These are phyloP conservation scores for Lipotes vexillifer DNA, from an alignment of 2,113 vertebrate genomes.

Conservation along the genomic window DNA sequence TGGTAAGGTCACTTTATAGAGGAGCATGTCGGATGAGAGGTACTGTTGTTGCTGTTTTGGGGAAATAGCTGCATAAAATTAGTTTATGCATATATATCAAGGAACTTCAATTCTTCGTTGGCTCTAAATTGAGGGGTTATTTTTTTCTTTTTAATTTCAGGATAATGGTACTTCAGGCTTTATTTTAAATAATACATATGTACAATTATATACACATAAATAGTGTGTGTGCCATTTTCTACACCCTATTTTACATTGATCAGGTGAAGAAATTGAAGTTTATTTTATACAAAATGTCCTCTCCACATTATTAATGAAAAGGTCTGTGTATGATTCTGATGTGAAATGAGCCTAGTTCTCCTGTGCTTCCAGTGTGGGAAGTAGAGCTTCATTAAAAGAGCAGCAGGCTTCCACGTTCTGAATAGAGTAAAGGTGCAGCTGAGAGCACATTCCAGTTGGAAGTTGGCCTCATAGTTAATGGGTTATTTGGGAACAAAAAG, in stretches of 20 bases:
- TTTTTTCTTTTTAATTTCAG: not conserved
- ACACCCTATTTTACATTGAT: not conserved
- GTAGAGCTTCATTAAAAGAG: not conserved
- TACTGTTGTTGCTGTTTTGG: not conserved
- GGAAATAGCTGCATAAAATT: not conserved
- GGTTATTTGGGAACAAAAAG: not conserved
- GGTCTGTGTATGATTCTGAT: not conserved
- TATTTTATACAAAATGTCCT: not conserved
- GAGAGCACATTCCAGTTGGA: not conserved
- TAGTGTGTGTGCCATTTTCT: not conserved
- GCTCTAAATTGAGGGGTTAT: not conserved
- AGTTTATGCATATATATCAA: not conserved
- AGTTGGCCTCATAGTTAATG: not conserved
- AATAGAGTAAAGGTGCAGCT: not conserved
- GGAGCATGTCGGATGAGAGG: too few relatives aligned
- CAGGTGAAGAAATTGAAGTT: not conserved
- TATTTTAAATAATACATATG: not conserved
- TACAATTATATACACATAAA: not conserved
- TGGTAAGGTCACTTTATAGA: too few relatives aligned
- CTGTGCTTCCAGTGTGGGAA: not conserved
- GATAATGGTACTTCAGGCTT: not conserved
- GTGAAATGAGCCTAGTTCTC: not conserved
- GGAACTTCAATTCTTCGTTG: not conserved
- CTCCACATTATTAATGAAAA: not conserved
- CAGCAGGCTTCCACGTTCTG: not conserved